Evolutionary conservation across 2,797 vertebrate genomes (phyloP).

Genomic region (Eleutherodactylus coqui): DNA sequence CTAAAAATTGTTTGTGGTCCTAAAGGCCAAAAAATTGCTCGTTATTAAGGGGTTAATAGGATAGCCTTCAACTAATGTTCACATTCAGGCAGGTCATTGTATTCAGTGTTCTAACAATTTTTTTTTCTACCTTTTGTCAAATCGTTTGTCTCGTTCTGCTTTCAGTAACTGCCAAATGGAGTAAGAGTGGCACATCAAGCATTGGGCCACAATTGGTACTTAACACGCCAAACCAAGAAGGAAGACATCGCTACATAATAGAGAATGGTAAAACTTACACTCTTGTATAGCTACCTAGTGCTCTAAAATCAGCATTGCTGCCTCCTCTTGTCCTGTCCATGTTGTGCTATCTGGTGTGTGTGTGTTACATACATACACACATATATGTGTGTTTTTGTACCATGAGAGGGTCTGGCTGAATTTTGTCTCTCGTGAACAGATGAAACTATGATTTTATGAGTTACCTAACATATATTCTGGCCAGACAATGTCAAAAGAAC

Average conservation of each 20-base stretch:
- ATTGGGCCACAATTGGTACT: background rate
- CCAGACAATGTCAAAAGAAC: no score
- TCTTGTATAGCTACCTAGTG: background rate
- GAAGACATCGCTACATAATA: background rate
- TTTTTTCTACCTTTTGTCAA: background rate
- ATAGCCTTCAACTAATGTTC: no score
- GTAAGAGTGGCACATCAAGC: background rate
- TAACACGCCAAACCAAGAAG: background rate
- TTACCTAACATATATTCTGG: no score
- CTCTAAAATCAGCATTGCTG: background rate
- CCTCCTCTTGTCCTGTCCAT: background rate
- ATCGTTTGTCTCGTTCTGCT: background rate
- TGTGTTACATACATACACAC: no score
- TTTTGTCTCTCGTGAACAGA: background rate
- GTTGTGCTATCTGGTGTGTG: background rate
- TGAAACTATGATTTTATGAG: no score
- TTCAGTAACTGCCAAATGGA: slow-evolving; percentile 28
- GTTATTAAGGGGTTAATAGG: no score
- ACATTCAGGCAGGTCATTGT: background rate
- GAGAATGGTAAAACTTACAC: slow-evolving; percentile 22
- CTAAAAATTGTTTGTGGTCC: no score
- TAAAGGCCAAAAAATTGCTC: no score
- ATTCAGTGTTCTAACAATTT: background rate
- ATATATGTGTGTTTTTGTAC: no score
- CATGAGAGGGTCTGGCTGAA: background rate